Evolutionary conservation across 2,113 vertebrate species (phyloP), one percentile per base, ranked within the genome.

Genomic region (Zapornia atra): DNA sequence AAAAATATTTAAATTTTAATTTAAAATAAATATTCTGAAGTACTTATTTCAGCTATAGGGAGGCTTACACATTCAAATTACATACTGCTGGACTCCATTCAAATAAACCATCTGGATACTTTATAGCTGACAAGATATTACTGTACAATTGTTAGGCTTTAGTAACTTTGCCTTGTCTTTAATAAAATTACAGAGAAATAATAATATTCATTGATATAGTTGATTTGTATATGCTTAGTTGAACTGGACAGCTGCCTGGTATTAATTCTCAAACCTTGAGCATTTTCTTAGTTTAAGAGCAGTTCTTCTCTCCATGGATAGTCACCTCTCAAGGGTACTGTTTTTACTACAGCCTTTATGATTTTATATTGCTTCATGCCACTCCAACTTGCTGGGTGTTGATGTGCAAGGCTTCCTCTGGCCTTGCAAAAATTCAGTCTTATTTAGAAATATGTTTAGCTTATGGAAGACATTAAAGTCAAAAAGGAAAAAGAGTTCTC

Each of bases 371-470:
- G 94, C 94, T 98, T 96, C 88, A 96, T 88, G 86, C 76, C 96
- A 94, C 94, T 98, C 80, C 93, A 96, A 71, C 86, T 97, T 91
- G 88, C 70, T 88, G 75, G 84, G 75, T 96, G 70, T 86, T 96
- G 92, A 97, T 93, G 82, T 66, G 72, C 88, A 97, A 98, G 95
- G 87, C 86, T 98, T 98, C 94, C 91, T 92, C 76, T 95, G 97
- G 90, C 96, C 94, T 98, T 98, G 95, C 48, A 77, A 94, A 97
- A 98, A 96, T 65, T 84, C 95, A 71, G 78, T 19, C 81, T 97
- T 98, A 97, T 97, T 98, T 98, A 98, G 96, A 98, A 98, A 97
- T 97, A 97, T 95, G 93, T 97, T 98, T 97, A 94, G 95, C 89
- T 96, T 97, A 90, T 91, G 92, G 75, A 96, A 97, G 82, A 82